A percentile compares a stretch with the other conserved stretches of the same genome.
phyloP scores from a whole-genome alignment of 2,888 invertebrate species.

The Lordiphosa andalusiaca region DNA sequence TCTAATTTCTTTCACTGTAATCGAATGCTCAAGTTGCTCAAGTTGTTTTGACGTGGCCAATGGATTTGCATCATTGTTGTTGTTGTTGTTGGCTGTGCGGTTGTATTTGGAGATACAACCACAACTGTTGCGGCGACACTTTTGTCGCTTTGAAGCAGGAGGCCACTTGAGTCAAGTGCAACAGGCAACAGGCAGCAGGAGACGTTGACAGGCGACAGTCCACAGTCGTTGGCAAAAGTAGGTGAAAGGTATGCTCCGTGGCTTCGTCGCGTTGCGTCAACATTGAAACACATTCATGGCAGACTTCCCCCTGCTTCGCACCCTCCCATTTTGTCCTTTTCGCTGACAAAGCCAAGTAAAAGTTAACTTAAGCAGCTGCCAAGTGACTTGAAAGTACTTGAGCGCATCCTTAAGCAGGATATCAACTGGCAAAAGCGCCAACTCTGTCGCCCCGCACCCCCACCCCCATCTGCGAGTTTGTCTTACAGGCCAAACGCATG shows the following conservation, averaged over 20 bases:
- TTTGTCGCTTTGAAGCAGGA: constrained; percentile 61
- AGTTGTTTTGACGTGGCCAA: constrained; percentile 28
- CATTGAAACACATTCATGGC: constrained; percentile 41
- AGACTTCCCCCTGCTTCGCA: background rate
- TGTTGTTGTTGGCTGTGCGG: constrained; percentile 12
- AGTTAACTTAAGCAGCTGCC: constrained; percentile 76
- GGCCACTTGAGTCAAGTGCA: constrained; percentile 66
- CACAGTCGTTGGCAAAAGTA: constrained; percentile 6
- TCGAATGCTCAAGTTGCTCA: constrained; percentile 15
- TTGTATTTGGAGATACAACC: constrained; percentile 44
- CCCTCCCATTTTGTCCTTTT: constrained; percentile 21
- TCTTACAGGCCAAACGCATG: constrained; percentile 33
- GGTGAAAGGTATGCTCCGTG: constrained; percentile 36
- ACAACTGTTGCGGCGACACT: constrained; percentile 69
- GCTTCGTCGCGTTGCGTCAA: constrained; percentile 46
- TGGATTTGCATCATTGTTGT: constrained; percentile 9
- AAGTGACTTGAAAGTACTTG: constrained; percentile 74
- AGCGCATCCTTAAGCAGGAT: constrained; percentile 76
- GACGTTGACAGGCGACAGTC: constrained; percentile 12
- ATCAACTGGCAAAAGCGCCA: constrained; percentile 72
- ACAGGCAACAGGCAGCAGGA: constrained; percentile 13
- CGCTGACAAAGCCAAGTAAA: constrained; percentile 49
- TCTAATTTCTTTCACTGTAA: constrained; percentile 19
- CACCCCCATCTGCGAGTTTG: constrained; percentile 13
- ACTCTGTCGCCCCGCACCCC: constrained; percentile 5